These are phyloP conservation scores for Synanceia verrucosa DNA, from an alignment of 2,797 vertebrate species.

Conservation along the genomic window DNA sequence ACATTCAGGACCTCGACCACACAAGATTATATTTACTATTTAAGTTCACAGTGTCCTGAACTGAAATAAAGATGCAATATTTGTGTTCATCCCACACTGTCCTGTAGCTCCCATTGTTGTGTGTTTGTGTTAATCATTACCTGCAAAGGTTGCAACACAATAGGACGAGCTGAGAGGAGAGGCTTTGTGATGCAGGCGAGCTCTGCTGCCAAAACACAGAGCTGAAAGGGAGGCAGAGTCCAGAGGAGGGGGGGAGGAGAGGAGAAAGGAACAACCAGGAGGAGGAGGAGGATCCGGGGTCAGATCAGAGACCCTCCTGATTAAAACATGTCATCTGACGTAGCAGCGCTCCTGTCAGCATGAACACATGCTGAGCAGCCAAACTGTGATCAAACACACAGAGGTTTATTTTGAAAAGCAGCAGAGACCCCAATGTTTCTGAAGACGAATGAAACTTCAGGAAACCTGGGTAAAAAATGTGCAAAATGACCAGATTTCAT, in stretches of 20 bases:
- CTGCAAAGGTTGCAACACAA: constrained; percentile 76
- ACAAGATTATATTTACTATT: too few relatives aligned
- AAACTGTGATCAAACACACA: neutral
- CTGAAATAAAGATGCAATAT: too few relatives aligned
- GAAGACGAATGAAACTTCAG: neutral
- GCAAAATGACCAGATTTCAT: neutral
- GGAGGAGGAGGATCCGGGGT: constrained; percentile 30
- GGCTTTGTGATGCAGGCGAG: constrained; percentile 80
- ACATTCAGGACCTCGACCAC: too few relatives aligned
- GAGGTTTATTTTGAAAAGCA: neutral
- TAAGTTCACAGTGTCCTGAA: too few relatives aligned
- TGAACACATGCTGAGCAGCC: constrained; percentile 5
- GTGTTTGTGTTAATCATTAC: constrained; percentile 86
- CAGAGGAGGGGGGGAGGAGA: neutral
- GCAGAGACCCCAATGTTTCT: neutral
- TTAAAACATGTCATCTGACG: constrained; percentile 24
- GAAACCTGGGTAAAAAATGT: neutral
- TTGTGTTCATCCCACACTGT: constrained; percentile 59
- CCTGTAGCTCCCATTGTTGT: constrained; percentile 71
- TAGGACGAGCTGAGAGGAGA: constrained; percentile 61
- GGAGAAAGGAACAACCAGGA: constrained; percentile 1
- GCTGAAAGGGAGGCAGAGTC: constrained; percentile 50
- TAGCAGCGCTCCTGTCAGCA: constrained; percentile 1
- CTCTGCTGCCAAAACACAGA: constrained; percentile 76
- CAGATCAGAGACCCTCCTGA: constrained; percentile 37